phyloP scores from a whole-genome alignment of 2,888 invertebrate genomes.

The Caenorhabditis macrosperma region DNA sequence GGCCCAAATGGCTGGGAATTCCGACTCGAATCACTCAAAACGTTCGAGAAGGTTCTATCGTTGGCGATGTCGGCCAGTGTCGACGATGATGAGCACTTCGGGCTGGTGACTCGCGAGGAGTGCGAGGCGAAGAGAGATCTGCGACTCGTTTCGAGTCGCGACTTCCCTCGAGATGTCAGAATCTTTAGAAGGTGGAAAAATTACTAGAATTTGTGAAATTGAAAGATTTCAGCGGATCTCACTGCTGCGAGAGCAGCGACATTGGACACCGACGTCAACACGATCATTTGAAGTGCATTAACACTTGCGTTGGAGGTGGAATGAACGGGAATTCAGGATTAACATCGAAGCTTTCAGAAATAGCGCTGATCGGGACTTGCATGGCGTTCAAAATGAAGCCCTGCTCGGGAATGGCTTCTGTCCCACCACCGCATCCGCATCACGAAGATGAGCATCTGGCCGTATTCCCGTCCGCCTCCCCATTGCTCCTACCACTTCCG shows the following conservation, averaged over 20 bases:
- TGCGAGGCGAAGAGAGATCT: slow-evolving; percentile 52
- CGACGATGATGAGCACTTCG: slow-evolving; percentile 33
- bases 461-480: too few relatives aligned
- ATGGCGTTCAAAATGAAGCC: slow-evolving; percentile 51
- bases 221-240: slow-evolving; percentile 23
- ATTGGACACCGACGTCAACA: slow-evolving; percentile 25
- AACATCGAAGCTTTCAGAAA: too few relatives aligned
- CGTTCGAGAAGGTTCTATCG: slow-evolving; percentile 47
- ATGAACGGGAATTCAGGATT: too few relatives aligned
- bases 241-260: slow-evolving; percentile 44
- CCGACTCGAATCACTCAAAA: slow-evolving; percentile 19
- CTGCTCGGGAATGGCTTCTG: slow-evolving; percentile 42
- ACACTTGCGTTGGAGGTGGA: slow-evolving; percentile 46
- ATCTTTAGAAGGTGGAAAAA: slow-evolving; percentile 51
- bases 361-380: slow-evolving; percentile 22
- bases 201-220: background rate
- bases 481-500: background rate
- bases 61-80: slow-evolving; percentile 33
- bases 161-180: slow-evolving; percentile 54
- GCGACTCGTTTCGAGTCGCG: slow-evolving; percentile 46
- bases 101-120: slow-evolving; percentile 49
- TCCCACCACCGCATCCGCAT: background rate
- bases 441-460: background rate
- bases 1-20: slow-evolving; percentile 26
- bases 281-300: slow-evolving; percentile 38